phyloP scores from a whole-genome alignment of 2,888 invertebrate genomes.

The Drosophila stalkeri region DNA sequence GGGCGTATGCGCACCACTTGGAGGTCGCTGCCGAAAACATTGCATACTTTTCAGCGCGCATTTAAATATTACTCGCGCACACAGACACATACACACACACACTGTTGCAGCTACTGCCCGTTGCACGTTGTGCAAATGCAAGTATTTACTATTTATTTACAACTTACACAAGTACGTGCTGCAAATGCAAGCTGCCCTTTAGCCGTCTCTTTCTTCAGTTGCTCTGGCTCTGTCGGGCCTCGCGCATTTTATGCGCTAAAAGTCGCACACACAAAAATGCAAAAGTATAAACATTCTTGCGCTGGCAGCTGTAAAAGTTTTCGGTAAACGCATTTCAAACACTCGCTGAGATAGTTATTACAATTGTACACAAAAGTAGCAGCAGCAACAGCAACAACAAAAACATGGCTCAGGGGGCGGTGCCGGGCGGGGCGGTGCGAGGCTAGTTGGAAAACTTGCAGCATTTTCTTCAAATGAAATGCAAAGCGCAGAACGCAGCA shows the following conservation, averaged over 20 bases:
- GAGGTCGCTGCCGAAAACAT: constrained; percentile 4
- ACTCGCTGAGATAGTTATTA: constrained; percentile 81
- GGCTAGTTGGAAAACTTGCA: constrained; percentile 50
- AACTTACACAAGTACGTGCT: constrained; percentile 58
- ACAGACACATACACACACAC: background rate
- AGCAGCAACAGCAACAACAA: constrained; percentile 11
- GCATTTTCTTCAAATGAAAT: constrained; percentile 73
- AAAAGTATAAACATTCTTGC: constrained; percentile 73
- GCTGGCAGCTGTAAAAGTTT: constrained; percentile 73
- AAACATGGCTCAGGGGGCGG: background rate
- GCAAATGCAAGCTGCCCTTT: constrained; percentile 1
- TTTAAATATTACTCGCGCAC: constrained; percentile 41
- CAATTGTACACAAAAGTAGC: constrained; percentile 67
- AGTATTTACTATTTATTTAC: constrained; percentile 64
- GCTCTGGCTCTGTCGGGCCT: background rate
- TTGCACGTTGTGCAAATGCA: constrained; percentile 45
- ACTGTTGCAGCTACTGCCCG: constrained; percentile 3
- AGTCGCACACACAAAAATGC: constrained; percentile 66
- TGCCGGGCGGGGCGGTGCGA: background rate
- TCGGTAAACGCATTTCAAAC: constrained; percentile 79
- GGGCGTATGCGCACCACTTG: constrained; percentile 1
- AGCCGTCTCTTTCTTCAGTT: background rate
- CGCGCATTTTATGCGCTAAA: constrained; percentile 47
- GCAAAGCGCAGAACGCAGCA: constrained; percentile 59
- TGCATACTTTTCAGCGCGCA: constrained; percentile 51